Percentiles rank a stretch among this genome's conserved stretches.
These are phyloP conservation scores for Rhodophaea formosa DNA, from an alignment of 2,888 invertebrate species.

Conservation along the genomic window DNA sequence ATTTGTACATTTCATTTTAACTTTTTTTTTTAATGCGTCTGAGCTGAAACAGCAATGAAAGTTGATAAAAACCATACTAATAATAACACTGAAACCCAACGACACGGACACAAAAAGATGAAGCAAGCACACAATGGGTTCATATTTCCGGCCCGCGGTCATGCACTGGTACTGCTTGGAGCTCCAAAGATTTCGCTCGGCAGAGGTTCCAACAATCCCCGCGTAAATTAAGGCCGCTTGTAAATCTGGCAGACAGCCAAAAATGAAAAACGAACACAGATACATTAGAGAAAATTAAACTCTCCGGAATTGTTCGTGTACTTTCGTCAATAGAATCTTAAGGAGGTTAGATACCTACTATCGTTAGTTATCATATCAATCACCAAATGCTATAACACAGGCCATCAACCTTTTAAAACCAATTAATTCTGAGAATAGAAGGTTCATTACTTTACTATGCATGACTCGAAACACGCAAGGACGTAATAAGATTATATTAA, in stretches of 20 bases:
- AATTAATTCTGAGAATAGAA: slow-evolving; percentile 6
- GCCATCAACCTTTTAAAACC: neutral
- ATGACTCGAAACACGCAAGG: neutral
- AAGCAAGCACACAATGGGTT: slow-evolving; percentile 60
- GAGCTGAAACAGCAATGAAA: slow-evolving; percentile 11
- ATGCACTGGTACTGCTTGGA: slow-evolving; percentile 41
- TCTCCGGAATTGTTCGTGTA: slow-evolving; percentile 33
- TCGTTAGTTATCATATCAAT: neutral
- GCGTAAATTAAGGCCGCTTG: slow-evolving; percentile 57
- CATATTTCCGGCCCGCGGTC: slow-evolving; percentile 62
- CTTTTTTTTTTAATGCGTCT: too few relatives aligned
- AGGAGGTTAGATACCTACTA: slow-evolving; percentile 11
- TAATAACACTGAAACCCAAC: slow-evolving; percentile 40
- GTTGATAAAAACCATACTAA: slow-evolving; percentile 30
- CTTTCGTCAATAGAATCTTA: slow-evolving; percentile 36
- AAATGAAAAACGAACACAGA: slow-evolving; percentile 41
- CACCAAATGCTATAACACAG: neutral
- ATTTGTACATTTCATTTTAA: too few relatives aligned
- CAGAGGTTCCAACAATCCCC: slow-evolving; percentile 43
- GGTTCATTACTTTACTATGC: neutral
- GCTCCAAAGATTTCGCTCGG: slow-evolving; percentile 47
- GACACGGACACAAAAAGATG: slow-evolving; percentile 52
- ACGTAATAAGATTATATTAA: neutral
- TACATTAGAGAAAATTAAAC: slow-evolving; percentile 50
- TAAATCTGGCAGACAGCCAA: slow-evolving; percentile 53